A percentile compares a stretch with the other conserved stretches of the same genome.
These are phyloP conservation scores for Zosterops hypoxanthus DNA, from an alignment of 2,113 vertebrate species.

Conservation along the genomic window DNA sequence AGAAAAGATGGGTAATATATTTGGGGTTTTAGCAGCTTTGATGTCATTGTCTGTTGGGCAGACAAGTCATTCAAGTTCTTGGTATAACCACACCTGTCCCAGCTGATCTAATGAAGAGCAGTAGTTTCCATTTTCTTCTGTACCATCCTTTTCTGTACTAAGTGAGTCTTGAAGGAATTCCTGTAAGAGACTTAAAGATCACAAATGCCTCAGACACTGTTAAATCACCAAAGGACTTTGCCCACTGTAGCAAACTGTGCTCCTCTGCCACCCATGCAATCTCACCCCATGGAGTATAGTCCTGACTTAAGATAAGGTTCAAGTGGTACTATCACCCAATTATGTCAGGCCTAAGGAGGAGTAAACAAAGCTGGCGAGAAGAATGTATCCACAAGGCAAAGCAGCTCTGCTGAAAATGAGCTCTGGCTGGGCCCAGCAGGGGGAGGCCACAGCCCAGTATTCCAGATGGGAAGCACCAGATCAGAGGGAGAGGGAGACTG, in stretches of 20 bases:
- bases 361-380: background rate
- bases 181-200: background rate
- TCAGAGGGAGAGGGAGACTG: background rate
- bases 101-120: background rate
- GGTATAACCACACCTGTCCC: background rate
- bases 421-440: background rate
- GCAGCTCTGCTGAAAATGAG: background rate
- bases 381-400: background rate
- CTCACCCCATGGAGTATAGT: background rate
- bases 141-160: background rate
- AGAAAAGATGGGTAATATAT: background rate
- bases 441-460: background rate
- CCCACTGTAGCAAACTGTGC: background rate
- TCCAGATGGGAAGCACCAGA: rapidly evolving
- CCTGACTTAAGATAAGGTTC: background rate
- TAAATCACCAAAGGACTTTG: background rate
- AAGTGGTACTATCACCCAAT: background rate
- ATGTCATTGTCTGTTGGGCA: background rate
- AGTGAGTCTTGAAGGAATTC: background rate
- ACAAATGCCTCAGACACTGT: background rate
- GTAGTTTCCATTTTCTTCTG: background rate
- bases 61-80: background rate
- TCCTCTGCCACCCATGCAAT: background rate
- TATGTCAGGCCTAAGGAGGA: background rate
- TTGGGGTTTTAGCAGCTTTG: background rate